Percentiles rank a stretch among this genome's conserved stretches.
phyloP scores from a whole-genome alignment of 2,113 vertebrate species.

The Ceuthmochares aereus region DNA sequence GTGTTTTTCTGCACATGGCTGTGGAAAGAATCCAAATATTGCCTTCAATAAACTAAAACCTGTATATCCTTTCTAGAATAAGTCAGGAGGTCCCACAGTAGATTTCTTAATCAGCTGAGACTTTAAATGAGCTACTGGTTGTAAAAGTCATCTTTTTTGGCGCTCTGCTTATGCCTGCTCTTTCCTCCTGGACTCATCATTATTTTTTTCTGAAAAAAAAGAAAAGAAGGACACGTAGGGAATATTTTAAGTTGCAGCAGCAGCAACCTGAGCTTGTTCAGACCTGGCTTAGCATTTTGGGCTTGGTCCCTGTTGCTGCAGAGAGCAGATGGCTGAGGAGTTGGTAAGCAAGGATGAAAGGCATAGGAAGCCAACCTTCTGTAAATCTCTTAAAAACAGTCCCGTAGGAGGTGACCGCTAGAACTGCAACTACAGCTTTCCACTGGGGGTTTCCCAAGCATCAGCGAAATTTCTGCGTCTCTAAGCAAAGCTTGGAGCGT shows the following conservation, averaged over 20 bases:
- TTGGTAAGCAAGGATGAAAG: background rate
- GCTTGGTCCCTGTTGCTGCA: background rate
- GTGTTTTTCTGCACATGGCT: fast-evolving
- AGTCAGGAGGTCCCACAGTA: background rate
- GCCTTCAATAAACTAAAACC: no score
- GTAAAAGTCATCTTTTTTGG: background rate
- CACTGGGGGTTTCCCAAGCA: background rate
- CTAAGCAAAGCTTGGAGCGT: fast-evolving
- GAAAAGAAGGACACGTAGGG: fast-evolving
- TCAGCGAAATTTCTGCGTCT: background rate
- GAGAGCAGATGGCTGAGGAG: constrained; percentile 10
- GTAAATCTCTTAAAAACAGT: background rate
- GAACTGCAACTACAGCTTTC: background rate
- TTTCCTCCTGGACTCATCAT: background rate
- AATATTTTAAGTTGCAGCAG: background rate
- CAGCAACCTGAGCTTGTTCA: background rate
- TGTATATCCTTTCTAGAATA: background rate
- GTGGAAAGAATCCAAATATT: background rate
- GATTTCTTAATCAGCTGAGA: background rate
- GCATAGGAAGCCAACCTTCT: background rate
- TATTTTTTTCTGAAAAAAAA: background rate
- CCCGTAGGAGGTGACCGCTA: background rate
- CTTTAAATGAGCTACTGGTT: background rate
- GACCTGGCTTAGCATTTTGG: background rate
- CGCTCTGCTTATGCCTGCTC: background rate